Evolutionary conservation across 2,797 vertebrate genomes (phyloP).

Genomic region (Sphenodon punctatus): DNA sequence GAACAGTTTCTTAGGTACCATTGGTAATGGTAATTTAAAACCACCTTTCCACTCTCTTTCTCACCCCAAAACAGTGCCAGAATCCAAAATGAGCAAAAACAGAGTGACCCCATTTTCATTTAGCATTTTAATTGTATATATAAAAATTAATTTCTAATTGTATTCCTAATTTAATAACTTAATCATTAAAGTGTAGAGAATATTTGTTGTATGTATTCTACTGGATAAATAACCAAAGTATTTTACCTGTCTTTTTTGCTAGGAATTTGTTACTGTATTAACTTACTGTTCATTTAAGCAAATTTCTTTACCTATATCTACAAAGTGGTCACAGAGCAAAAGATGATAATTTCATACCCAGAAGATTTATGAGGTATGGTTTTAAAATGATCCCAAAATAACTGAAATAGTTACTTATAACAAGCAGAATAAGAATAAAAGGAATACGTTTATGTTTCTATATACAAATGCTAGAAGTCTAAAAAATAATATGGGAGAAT

Average conservation of each 20-base stretch:
- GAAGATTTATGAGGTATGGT: neutral
- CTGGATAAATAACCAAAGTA: neutral
- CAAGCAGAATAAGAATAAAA: too few species aligned
- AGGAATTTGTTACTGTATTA: neutral
- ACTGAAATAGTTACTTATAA: too few species aligned
- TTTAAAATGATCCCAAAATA: too few species aligned
- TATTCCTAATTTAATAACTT: neutral
- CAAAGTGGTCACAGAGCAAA: neutral
- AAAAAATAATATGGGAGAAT: too few species aligned
- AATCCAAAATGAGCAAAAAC: too few species aligned
- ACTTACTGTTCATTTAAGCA: neutral
- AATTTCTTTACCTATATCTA: neutral
- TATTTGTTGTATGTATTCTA: neutral
- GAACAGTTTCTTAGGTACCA: neutral
- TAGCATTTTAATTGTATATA: too few species aligned
- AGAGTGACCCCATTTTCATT: too few species aligned
- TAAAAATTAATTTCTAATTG: too few species aligned
- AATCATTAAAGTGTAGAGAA: conserved; percentile 5
- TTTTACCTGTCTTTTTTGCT: neutral
- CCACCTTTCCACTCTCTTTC: neutral
- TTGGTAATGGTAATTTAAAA: neutral
- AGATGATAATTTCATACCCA: neutral
- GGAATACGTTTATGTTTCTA: too few species aligned
- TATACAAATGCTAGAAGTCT: too few species aligned
- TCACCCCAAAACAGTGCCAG: neutral